Conservation (phyloP, 2,888 invertebrate species). For the Sphaerophoria rueppellii region DNA sequence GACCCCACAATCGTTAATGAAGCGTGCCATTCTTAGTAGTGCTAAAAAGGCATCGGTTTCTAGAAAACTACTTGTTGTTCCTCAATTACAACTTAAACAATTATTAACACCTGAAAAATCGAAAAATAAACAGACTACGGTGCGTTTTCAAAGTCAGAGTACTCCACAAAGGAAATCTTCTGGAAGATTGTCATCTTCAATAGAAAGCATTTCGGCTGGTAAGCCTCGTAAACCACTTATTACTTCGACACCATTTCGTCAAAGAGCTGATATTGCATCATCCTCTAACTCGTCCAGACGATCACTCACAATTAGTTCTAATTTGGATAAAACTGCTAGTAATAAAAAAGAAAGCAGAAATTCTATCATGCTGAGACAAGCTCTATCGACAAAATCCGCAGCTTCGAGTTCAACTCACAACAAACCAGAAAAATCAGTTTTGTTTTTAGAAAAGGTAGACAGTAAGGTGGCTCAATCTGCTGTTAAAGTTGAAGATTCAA, state of each 20-base stretch:
- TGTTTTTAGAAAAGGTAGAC: conserved; percentile 30
- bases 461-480: background rate
- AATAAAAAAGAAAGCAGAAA: conserved; percentile 34
- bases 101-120: conserved; percentile 1
- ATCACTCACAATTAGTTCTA: conserved; percentile 19
- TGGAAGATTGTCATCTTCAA: conserved; percentile 20
- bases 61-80: conserved; percentile 44
- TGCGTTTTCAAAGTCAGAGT: conserved; percentile 52
- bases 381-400: conserved; percentile 38
- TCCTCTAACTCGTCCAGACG: background rate
- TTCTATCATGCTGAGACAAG: conserved; percentile 59
- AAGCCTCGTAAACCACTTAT: conserved; percentile 33
- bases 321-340: conserved; percentile 10
- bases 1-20: conserved; percentile 79
- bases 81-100: background rate
- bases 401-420: conserved; percentile 3
- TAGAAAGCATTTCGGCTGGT: conserved; percentile 31
- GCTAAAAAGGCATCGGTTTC: conserved; percentile 77
- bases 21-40: conserved; percentile 78
- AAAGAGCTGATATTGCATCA: background rate
- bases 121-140: conserved; percentile 39
- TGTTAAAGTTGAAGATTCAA: background rate
- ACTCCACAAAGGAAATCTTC: conserved; percentile 55
- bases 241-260: conserved; percentile 58
- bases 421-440: conserved; percentile 44